A percentile compares a stretch with the other conserved stretches of the same genome.
phyloP scores from a whole-genome alignment of 2,797 vertebrate species.

The Mus caroli region DNA sequence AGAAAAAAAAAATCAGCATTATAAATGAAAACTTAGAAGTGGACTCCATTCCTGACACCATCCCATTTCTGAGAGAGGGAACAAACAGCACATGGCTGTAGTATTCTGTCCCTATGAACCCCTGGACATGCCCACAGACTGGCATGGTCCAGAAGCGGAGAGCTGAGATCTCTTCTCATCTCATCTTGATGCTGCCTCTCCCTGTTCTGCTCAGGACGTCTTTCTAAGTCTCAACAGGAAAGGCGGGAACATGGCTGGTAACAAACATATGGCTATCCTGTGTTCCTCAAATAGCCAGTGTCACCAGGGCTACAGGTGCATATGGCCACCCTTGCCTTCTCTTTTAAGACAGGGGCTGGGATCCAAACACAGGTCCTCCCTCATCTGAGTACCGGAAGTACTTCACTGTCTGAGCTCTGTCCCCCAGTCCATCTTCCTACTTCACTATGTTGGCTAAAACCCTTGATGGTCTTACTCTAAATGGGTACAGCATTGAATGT shows the following conservation, averaged over 20 bases:
- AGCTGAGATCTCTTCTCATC: too few relatives aligned
- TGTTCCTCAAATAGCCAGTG: too few relatives aligned
- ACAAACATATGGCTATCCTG: neutral
- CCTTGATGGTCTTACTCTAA: neutral
- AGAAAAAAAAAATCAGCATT: neutral
- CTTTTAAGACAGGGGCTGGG: neutral
- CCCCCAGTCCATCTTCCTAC: neutral
- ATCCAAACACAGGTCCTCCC: neutral
- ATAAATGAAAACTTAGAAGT: neutral
- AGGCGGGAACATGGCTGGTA: neutral
- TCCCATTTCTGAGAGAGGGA: neutral
- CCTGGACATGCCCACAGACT: neutral
- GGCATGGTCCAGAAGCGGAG: too few relatives aligned
- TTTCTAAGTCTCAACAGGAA: neutral
- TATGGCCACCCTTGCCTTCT: too few relatives aligned
- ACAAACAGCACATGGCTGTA: too few relatives aligned
- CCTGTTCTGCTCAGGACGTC: neutral
- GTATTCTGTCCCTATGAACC: accelerated
- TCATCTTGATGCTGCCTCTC: neutral
- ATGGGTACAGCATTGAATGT: neutral
- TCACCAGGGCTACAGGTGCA: too few relatives aligned
- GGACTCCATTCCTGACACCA: too few relatives aligned
- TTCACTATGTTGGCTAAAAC: neutral
- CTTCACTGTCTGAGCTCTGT: too few relatives aligned
- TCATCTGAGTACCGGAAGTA: too few relatives aligned